These are phyloP conservation scores for Machaerirhynchus nigripectus DNA, from an alignment of 2,113 vertebrate species.

Conservation along the genomic window DNA sequence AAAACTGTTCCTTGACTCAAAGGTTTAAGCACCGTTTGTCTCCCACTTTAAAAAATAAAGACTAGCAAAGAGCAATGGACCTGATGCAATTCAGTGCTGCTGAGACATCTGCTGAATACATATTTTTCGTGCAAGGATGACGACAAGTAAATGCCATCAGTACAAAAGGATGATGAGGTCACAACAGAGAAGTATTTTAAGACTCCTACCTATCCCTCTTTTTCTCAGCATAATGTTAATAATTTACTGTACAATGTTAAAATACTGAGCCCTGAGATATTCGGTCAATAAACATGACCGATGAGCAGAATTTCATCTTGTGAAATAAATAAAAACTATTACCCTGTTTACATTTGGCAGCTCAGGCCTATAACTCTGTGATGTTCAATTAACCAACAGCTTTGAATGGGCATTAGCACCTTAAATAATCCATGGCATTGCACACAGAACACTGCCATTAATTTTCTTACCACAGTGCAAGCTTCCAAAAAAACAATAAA, in stretches of 20 bases:
- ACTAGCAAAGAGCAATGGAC: neutral
- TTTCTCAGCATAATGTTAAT: neutral
- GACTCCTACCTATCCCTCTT: neutral
- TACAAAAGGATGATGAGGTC: neutral
- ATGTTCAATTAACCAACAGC: slow-evolving; percentile 28
- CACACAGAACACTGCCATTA: neutral
- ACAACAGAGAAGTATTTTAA: neutral
- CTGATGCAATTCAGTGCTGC: neutral
- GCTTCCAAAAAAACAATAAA: neutral
- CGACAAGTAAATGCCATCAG: neutral
- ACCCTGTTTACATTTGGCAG: neutral
- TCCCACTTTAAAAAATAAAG: neutral
- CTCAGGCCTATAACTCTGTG: neutral
- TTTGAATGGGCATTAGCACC: neutral
- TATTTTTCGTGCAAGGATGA: neutral
- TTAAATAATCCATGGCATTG: neutral
- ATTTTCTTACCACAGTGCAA: neutral
- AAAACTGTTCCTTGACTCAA: neutral
- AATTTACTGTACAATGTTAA: neutral
- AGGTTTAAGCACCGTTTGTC: neutral
- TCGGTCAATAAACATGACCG: neutral
- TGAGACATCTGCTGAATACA: neutral
- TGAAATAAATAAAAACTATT: slow-evolving; percentile 34
- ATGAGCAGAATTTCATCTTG: neutral
- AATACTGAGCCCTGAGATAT: neutral